Evolutionary conservation across 2,797 vertebrate genomes (phyloP), one percentile per base, ranked within the genome.

Genomic region (Spheniscus humboldti): DNA sequence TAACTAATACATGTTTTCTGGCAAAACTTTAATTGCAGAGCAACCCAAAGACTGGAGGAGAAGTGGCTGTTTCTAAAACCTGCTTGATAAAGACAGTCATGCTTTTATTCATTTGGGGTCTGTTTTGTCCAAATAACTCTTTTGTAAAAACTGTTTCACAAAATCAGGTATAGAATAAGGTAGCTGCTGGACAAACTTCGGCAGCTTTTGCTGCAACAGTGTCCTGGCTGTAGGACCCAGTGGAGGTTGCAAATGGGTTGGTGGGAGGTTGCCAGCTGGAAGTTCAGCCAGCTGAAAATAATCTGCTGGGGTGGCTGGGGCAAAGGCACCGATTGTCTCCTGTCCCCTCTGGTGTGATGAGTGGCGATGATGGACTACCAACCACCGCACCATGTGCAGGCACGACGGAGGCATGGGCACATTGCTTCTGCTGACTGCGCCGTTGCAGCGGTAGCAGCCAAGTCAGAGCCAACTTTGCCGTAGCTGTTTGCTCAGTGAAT

Each of bases 361-460:
- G 37, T 6, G 7, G 30, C 37, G 27, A 37, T 39, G 28, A 3
- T 60, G 50, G 37, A 5, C 69, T 53, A 5, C 64, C 24, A 67
- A 2, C 4, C 35, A 11, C 57, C 6, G 28, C 60, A 10, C 25
- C 7, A 5, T 18, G n/a, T 27, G 52, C 33, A 22, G 24, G 24
- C 66, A 3, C 0, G 4, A 57, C 7, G 0, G 37, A 57, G 45
- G 23, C n/a, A 18, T 0, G 5, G 20, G 22, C 18, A 45, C 2
- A 2, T 50, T 0, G 0, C 53, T 78, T 17, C 48, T 79, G 28
- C 8, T 30, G 55, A 11, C 56, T 18, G 39, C 41, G 60, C 50
- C 1, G 0, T 27, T 81, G 62, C 43, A 59, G 31, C 5, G 8
- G 30, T 6, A 90, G 6, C 56, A 60, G 66, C 50, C 45, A 16